Percentiles rank a stretch among this genome's conserved stretches.
Evolutionary conservation across 2,113 vertebrate species (phyloP).

Genomic region (Gallinago media): DNA sequence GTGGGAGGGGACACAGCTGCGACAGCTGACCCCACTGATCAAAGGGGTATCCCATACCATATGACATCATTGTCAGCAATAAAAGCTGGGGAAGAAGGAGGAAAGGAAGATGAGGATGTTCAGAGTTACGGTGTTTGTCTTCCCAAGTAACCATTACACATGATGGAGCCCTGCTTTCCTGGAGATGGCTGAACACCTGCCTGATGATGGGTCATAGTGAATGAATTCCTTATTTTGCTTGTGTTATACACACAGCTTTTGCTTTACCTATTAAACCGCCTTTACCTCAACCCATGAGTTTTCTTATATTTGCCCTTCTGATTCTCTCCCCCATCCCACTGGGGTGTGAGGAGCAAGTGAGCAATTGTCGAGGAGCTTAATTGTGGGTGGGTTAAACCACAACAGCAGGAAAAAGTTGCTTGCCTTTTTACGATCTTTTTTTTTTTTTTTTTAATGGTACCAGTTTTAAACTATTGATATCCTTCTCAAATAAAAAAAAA

Average conservation of each 20-base stretch:
- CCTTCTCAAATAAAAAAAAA: neutral
- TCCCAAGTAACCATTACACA: rapidly evolving
- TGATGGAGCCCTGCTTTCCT: neutral
- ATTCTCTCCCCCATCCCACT: neutral
- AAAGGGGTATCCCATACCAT: neutral
- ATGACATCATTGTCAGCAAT: neutral
- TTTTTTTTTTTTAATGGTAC: neutral
- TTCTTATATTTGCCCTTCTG: neutral
- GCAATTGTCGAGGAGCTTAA: rapidly evolving
- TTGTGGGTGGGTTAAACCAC: neutral
- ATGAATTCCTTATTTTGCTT: neutral
- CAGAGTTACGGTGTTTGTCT: neutral
- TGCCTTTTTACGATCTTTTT: neutral
- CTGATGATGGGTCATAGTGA: neutral
- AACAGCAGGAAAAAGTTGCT: neutral
- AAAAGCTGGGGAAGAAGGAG: neutral
- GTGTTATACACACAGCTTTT: neutral
- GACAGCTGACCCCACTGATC: neutral
- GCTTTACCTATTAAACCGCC: neutral
- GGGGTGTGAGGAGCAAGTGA: neutral
- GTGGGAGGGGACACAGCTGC: neutral
- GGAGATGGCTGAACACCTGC: neutral
- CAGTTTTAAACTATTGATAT: neutral
- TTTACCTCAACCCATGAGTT: neutral
- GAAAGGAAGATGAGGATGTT: neutral